Conservation (phyloP, 1,140 invertebrate species). For the Maniola jurtina region DNA sequence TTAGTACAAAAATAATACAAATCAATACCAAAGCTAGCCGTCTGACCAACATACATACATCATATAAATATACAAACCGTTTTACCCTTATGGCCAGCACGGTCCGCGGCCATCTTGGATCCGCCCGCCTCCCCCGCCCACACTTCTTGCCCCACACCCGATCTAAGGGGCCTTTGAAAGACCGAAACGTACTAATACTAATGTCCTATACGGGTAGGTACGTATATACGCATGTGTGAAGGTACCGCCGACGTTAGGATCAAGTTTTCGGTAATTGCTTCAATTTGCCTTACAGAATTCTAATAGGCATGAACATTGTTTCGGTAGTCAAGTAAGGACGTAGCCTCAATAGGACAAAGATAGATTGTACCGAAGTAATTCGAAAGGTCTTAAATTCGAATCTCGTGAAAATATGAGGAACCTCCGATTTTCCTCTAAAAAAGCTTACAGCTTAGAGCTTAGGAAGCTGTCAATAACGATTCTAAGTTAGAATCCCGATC, state of each 20-base stretch:
- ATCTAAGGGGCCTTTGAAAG: constrained; percentile 72
- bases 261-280: constrained; percentile 3
- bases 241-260: constrained; percentile 38
- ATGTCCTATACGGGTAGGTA: constrained; percentile 57
- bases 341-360: no score
- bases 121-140: constrained; percentile 48
- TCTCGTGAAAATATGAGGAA: no score
- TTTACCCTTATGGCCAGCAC: constrained; percentile 77
- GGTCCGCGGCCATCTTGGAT: constrained; percentile 71
- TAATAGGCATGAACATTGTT: not conserved
- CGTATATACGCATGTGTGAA: constrained; percentile 40
- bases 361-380: no score
- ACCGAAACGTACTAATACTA: constrained; percentile 73
- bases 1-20: not conserved
- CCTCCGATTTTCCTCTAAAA: no score
- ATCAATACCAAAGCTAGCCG: constrained; percentile 22
- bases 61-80: constrained; percentile 65
- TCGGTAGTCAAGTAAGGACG: no score
- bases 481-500: no score
- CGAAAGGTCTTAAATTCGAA: no score
- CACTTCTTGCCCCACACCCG: constrained; percentile 70
- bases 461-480: no score
- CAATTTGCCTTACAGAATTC: not conserved
- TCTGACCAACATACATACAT: constrained; percentile 41
- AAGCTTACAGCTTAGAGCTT: no score